Conservation (phyloP, 92 coral and sea anemone species). For the Palythoa heliodiscus region DNA sequence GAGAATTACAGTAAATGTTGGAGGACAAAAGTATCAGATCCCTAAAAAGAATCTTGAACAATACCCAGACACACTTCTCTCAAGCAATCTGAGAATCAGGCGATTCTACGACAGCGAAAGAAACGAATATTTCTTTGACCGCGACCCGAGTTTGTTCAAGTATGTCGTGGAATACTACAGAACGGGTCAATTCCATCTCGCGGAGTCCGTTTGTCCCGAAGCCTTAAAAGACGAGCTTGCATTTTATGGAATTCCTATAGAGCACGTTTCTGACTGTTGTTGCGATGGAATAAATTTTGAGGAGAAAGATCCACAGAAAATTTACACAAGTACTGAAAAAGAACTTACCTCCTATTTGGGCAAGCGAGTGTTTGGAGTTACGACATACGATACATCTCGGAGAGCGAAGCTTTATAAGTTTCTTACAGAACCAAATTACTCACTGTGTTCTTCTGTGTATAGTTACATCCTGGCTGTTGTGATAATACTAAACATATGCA, state of each 20-base stretch:
- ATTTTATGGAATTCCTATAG: constrained; percentile 78
- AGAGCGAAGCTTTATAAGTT: constrained; percentile 68
- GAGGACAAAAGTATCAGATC: constrained; percentile 87
- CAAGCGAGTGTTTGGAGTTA: neutral
- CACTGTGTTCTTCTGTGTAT: constrained; percentile 63
- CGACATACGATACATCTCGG: constrained; percentile 28
- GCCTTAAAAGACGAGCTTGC: constrained; percentile 73
- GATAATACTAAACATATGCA: constrained; percentile 72
- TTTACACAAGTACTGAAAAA: constrained; percentile 19
- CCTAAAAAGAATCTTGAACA: constrained; percentile 69
- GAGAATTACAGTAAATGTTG: constrained; percentile 77
- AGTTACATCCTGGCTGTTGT: constrained; percentile 72
- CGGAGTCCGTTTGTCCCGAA: constrained; percentile 79
- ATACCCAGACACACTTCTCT: constrained; percentile 89
- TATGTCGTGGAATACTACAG: constrained; percentile 86
- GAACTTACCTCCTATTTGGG: constrained; percentile 20
- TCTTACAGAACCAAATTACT: constrained; percentile 72
- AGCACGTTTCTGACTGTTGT: constrained; percentile 74
- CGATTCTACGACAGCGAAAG: constrained; percentile 73
- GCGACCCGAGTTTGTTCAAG: constrained; percentile 84
- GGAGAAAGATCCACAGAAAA: constrained; percentile 48
- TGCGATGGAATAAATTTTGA: constrained; percentile 75
- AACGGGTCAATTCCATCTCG: constrained; percentile 77
- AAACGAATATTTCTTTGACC: constrained; percentile 90
- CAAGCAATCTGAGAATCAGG: constrained; percentile 71